Evolutionary conservation across 2,113 vertebrate species (phyloP).

Genomic region (Alces alces): DNA sequence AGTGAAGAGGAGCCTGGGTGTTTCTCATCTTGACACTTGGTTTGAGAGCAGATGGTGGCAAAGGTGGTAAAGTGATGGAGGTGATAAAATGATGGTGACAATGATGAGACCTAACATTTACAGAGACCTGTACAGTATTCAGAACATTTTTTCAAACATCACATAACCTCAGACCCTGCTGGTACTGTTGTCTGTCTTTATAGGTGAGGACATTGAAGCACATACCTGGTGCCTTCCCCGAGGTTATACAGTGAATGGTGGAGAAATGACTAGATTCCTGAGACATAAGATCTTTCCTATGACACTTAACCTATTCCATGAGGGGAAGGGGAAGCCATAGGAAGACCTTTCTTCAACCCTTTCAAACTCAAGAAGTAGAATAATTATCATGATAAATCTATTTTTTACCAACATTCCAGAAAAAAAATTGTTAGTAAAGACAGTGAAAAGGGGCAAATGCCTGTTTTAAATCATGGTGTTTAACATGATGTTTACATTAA

Average conservation of each 20-base stretch:
- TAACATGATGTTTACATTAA: not conserved
- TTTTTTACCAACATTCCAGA: not conserved
- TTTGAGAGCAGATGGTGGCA: not conserved
- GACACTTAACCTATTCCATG: not conserved
- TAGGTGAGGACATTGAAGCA: not conserved
- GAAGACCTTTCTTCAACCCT: not conserved
- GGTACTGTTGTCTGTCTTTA: not conserved
- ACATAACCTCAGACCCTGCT: not conserved
- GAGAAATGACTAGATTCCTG: not conserved
- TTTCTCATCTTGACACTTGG: not conserved
- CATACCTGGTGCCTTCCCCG: not conserved
- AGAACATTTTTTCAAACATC: not conserved
- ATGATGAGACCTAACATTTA: not conserved
- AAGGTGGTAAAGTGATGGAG: not conserved
- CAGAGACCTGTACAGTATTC: not conserved
- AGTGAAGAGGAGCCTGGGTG: not conserved
- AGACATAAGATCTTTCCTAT: not conserved
- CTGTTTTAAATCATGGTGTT: not conserved
- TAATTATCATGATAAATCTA: not conserved
- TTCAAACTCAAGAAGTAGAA: not conserved
- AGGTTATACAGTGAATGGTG: not conserved
- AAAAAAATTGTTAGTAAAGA: not conserved
- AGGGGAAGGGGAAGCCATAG: not conserved
- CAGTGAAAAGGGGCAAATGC: not conserved
- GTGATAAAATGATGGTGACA: not conserved